Percentiles rank a stretch among this genome's conserved stretches.
These are phyloP conservation scores for Didymodactylos carnosus DNA, from an alignment of 2,888 invertebrate species.

Conservation along the genomic window DNA sequence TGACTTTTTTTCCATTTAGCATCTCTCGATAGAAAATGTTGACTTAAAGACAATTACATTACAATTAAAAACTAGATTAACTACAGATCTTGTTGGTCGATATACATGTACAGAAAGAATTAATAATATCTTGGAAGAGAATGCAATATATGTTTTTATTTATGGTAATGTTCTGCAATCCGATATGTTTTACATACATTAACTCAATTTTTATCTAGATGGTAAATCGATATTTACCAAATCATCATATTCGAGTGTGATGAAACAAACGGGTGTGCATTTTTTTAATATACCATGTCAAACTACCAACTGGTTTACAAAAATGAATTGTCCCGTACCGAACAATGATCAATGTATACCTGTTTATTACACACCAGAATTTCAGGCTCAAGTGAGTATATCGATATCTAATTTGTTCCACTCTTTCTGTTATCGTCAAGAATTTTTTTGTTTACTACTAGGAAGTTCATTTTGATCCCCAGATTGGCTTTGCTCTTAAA, in stretches of 20 bases:
- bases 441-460: neutral
- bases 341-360: neutral
- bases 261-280: neutral
- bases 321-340: neutral
- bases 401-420: no score
- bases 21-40: neutral
- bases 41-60: neutral
- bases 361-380: neutral
- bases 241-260: neutral
- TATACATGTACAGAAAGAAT: neutral
- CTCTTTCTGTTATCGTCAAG: no score
- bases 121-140: neutral
- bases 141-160: neutral
- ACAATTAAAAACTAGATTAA: neutral
- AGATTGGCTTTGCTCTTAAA: neutral
- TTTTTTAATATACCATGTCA: neutral
- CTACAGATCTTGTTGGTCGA: neutral
- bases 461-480: neutral
- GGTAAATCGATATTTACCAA: neutral
- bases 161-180: no score
- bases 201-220: neutral
- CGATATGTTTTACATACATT: no score
- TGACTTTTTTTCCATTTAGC: neutral
- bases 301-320: neutral
- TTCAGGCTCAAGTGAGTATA: neutral